A percentile compares a stretch with the other conserved stretches of the same genome.
Evolutionary conservation across 2,797 vertebrate genomes (phyloP).

Genomic region (Zalophus californianus): DNA sequence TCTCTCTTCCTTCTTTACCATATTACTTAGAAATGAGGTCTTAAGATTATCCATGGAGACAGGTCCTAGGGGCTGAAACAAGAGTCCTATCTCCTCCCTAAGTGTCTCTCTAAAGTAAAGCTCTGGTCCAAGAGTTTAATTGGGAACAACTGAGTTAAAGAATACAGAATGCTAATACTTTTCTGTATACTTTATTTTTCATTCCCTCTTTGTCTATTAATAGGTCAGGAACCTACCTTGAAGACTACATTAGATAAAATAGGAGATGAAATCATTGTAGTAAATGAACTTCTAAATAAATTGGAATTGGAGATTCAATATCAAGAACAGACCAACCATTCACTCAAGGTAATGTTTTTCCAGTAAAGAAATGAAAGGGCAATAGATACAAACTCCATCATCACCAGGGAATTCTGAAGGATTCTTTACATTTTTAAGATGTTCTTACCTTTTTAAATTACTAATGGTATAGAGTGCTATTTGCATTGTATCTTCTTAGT

Average conservation of each 20-base stretch:
- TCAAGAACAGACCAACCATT: conserved; percentile 78
- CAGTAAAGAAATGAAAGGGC: conserved; percentile 25
- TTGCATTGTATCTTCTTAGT: not conserved
- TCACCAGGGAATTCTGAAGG: conserved; percentile 11
- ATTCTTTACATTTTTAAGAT: conserved; percentile 54
- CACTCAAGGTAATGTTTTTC: conserved; percentile 86
- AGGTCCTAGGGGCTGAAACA: not conserved
- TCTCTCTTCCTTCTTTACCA: not conserved
- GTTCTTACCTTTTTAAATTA: conserved; percentile 39
- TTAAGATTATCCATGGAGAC: not conserved
- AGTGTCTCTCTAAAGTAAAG: not conserved
- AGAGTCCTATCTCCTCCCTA: not conserved
- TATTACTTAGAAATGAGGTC: not conserved
- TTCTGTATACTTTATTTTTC: not conserved
- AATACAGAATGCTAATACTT: not conserved
- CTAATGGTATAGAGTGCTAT: not conserved
- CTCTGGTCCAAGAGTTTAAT: not conserved
- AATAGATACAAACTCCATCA: not conserved
- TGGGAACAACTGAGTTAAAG: not conserved
- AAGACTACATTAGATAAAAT: conserved; percentile 79
- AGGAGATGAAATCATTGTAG: conserved; percentile 71
- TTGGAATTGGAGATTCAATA: conserved; percentile 84
- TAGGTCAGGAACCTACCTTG: conserved; percentile 81
- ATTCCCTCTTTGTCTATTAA: conserved; percentile 62
- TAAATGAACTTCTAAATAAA: conserved; percentile 83